Evolutionary conservation across 2,113 vertebrate species (phyloP), one percentile per base, ranked within the genome.

Genomic region (Rana temporaria): DNA sequence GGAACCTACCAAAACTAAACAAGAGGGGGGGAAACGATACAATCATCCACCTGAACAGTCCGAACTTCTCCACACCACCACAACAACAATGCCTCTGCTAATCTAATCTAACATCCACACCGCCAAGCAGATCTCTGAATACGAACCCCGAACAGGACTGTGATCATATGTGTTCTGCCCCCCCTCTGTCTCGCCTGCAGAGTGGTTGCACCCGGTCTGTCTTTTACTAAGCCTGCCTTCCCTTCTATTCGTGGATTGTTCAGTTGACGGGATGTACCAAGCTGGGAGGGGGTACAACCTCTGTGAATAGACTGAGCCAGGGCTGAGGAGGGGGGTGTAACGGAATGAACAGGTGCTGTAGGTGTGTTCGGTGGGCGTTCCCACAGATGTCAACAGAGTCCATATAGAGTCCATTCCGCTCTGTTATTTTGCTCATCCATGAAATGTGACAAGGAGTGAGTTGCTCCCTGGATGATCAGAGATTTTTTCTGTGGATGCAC

Each of bases 171-270:
- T 60, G 8, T 15, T 16, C 22, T 73, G 7, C 24, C 63, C 55
- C 70, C 71, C 20, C 57, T 9, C 4, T 7, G 16, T 34, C 26
- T 38, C 22, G 11, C 17, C 11, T 66, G 52, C 48, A 30, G n/a
- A 59, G 14, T 82, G 81, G 81, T 82, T 76, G 19, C 26, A 48
- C 26, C 81, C 81, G 17, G 24, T 59, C n/a, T 57, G 34, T 67
- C 62, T 71, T 32, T 82, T 74, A 66, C 74, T 52, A 60, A 62
- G 30, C 9, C 24, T 24, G 55, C 15, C 32, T 59, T 55, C 32
- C 63, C 53, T 59, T 16, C 68, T 34, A 56, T 52, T 48, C 12
- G 16, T 26, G 34, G 19, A 16, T 17, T 38, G 64, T 34, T 48
- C 38, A 60, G 66, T 26, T 24, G 48, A 67, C 53, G 63, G 76